Evolutionary conservation across 2,888 invertebrate species (phyloP).

Genomic region (Acanthosepion pharaonis): DNA sequence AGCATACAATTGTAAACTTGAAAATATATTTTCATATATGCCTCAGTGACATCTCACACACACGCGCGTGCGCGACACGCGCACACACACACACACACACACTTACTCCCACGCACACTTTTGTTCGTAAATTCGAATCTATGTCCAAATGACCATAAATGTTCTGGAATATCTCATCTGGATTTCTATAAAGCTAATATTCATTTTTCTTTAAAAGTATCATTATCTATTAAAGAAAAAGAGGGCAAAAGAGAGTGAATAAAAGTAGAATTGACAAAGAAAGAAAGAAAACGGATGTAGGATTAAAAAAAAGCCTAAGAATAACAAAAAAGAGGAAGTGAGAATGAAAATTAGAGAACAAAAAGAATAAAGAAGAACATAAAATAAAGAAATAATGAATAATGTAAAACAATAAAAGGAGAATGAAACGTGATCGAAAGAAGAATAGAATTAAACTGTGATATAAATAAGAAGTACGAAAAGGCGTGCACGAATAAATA

Average conservation of each 20-base stretch:
- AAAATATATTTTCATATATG: not conserved
- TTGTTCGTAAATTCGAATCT: not conserved
- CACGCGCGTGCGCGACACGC: not conserved
- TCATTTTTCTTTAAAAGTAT: not conserved
- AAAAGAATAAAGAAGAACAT: not conserved
- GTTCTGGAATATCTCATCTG: not conserved
- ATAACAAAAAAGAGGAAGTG: too few species aligned
- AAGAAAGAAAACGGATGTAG: not conserved
- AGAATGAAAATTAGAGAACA: too few species aligned
- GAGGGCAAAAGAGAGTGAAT: not conserved
- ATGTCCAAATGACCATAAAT: not conserved
- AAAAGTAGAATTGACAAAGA: not conserved
- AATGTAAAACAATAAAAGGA: not conserved
- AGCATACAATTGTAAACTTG: not conserved
- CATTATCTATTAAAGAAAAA: not conserved
- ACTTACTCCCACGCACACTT: not conserved
- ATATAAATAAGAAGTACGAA: not conserved
- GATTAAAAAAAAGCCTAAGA: too few species aligned
- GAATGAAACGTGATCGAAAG: not conserved
- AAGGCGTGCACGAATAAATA: not conserved
- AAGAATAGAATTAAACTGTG: not conserved
- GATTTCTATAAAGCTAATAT: not conserved
- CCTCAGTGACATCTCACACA: fast-evolving
- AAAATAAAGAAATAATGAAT: not conserved
- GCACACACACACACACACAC: not conserved